A percentile compares a stretch with the other conserved stretches of the same genome.
Evolutionary conservation across 2,888 invertebrate species (phyloP).

Genomic region (Dasysyrphus albostriatus): DNA sequence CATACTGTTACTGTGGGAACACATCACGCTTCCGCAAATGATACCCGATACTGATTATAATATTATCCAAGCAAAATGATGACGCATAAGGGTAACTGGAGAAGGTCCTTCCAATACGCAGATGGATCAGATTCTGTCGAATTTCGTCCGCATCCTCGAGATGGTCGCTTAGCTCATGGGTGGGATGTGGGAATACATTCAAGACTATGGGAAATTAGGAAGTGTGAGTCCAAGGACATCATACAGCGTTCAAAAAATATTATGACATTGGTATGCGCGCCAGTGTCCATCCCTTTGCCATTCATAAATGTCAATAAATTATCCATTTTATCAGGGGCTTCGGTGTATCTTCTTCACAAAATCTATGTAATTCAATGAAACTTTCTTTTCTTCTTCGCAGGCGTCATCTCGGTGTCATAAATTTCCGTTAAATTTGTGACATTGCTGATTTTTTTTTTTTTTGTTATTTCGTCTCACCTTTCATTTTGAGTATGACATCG

Average conservation of each 20-base stretch:
- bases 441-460: constrained; percentile 67
- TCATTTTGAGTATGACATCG: neutral
- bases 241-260: constrained; percentile 47
- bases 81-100: constrained; percentile 61
- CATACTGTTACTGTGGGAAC: constrained; percentile 74
- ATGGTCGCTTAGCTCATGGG: constrained; percentile 44
- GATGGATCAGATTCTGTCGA: constrained; percentile 57
- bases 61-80: constrained; percentile 48
- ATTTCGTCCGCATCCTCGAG: constrained; percentile 27
- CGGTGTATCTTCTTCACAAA: constrained; percentile 28
- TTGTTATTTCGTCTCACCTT: constrained; percentile 9
- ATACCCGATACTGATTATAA: constrained; percentile 66
- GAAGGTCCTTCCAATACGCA: constrained; percentile 56
- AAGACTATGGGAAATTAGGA: constrained; percentile 59
- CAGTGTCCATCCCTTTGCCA: constrained; percentile 30
- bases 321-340: constrained; percentile 53
- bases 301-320: constrained; percentile 72
- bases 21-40: constrained; percentile 67
- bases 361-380: constrained; percentile 24
- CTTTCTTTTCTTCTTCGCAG: constrained; percentile 42
- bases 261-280: constrained; percentile 58
- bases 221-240: constrained; percentile 25
- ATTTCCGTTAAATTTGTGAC: constrained; percentile 81
- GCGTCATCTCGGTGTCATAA: constrained; percentile 79
- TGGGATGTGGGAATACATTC: constrained; percentile 44